A percentile compares a stretch with the other conserved stretches of the same genome.
phyloP scores from a whole-genome alignment of 2,113 vertebrate genomes.

The Polypterus bichir region DNA sequence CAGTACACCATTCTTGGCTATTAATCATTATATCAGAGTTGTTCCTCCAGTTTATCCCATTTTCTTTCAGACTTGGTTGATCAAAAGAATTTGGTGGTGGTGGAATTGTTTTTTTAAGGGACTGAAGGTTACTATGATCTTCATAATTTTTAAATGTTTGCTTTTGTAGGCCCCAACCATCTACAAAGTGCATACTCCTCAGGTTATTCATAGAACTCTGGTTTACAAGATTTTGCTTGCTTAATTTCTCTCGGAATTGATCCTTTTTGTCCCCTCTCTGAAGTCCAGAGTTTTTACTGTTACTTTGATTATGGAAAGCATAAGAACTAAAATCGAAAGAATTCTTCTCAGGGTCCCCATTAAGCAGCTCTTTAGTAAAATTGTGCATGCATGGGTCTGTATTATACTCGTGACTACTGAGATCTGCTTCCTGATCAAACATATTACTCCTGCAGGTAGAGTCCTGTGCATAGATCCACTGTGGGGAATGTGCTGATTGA shows the following conservation, averaged over 20 bases:
- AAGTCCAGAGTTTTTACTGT: not conserved
- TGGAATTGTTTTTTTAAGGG: slow-evolving; percentile 9
- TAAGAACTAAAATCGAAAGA: slow-evolving; percentile 1
- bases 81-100: not conserved
- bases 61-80: slow-evolving; percentile 20
- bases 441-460: slow-evolving; percentile 6
- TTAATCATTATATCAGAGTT: slow-evolving; percentile 15
- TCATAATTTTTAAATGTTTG: slow-evolving; percentile 14
- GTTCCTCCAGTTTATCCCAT: slow-evolving; percentile 13
- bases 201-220: slow-evolving; percentile 6
- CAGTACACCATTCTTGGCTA: slow-evolving; percentile 8
- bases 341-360: not conserved
- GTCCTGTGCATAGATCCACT: slow-evolving; percentile 7
- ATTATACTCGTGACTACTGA: slow-evolving; percentile 4
- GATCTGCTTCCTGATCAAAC: not conserved
- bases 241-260: slow-evolving; percentile 16
- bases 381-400: slow-evolving; percentile 7
- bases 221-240: slow-evolving; percentile 12
- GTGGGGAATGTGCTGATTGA: slow-evolving; percentile 6
- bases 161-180: slow-evolving; percentile 24
- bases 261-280: slow-evolving; percentile 20
- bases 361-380: slow-evolving; percentile 5
- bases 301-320: slow-evolving; percentile 10
- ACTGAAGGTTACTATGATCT: slow-evolving; percentile 11
- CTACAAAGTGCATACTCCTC: not conserved